Base-by-base conservation (phyloP, 2,113 vertebrate genomes). In the Odontophorus gujanensis region DNA sequence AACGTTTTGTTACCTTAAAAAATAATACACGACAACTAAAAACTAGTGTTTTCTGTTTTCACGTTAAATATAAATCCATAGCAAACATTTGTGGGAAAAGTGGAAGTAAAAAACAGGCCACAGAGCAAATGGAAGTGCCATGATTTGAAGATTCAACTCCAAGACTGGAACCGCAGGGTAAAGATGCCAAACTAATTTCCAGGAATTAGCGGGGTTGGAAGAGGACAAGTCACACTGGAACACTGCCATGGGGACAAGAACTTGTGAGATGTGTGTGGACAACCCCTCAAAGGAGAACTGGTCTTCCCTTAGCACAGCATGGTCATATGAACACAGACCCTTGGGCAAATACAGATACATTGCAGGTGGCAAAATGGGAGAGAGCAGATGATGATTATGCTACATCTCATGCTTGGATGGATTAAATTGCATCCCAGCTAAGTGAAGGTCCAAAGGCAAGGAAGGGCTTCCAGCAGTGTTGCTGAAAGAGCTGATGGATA, bases 371-470 rank as follows among this genome's bases (percentile, higher is more conserved):
- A 88, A 89, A 94, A 1, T 32, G n/a, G 75, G 47, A 82, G 75
- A 85, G 34, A 91, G 51, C 68, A 91, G 87, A 90, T 91, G 82
- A 66, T 26, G 68, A 90, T 85, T 59, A 85, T 3, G 4, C 81
- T 90, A 43, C 53, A 72, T 78, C 79, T 61, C 83, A 83, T 86
- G 89, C 78, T 78, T 74, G 82, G 79, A 61, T 83, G 43, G 63
- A 92, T 97, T 85, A 85, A 87, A 95, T 81, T 77, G 36, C 65
- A 74, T 83, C 30, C 69, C 61, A 93, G 58, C 61, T 66, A 92
- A 85, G 42, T 25, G 48, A 16, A 67, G 68, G 57, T 91, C 87
- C 85, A 95, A 92, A 95, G 57, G 61, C 57, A 92, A 84, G 79
- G 63, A 65, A 88, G 85, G 79, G 63, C 42, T 87, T 93, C 82